These are phyloP conservation scores for Brachionus koreanus DNA, from an alignment of 1,140 invertebrate genomes.

Conservation along the genomic window DNA sequence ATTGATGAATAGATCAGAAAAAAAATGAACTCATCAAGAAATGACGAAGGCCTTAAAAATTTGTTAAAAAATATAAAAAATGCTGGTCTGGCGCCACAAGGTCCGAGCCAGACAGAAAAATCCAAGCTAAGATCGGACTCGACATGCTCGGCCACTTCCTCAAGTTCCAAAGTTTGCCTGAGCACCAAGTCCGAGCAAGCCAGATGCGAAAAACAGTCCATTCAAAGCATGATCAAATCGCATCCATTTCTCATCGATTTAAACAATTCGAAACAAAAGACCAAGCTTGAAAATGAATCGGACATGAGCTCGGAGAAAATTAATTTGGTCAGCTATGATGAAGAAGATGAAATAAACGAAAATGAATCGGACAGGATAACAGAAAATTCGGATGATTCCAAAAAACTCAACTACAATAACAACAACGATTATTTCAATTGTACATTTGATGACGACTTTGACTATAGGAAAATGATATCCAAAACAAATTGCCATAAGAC, in stretches of 20 bases:
- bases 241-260: slow-evolving; percentile 2
- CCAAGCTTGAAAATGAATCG: neutral
- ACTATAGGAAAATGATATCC: neutral
- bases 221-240: slow-evolving; percentile 23
- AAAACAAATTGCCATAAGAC: neutral
- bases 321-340: neutral
- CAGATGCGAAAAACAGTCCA: neutral
- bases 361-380: neutral
- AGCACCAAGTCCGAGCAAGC: neutral
- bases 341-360: neutral
- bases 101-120: neutral
- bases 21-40: neutral
- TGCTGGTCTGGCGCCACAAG: neutral
- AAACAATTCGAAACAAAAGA: neutral
- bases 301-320: neutral
- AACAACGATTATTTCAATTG: slow-evolving; percentile 18
- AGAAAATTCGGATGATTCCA: neutral
- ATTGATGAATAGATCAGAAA: no score
- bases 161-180: neutral
- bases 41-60: slow-evolving; percentile 14
- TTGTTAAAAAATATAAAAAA: neutral
- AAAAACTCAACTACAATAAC: slow-evolving; percentile 16
- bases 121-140: neutral
- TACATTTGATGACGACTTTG: neutral
- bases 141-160: neutral